Evolutionary conservation across 2,888 invertebrate genomes (phyloP).

Genomic region (Cephus runcator): DNA sequence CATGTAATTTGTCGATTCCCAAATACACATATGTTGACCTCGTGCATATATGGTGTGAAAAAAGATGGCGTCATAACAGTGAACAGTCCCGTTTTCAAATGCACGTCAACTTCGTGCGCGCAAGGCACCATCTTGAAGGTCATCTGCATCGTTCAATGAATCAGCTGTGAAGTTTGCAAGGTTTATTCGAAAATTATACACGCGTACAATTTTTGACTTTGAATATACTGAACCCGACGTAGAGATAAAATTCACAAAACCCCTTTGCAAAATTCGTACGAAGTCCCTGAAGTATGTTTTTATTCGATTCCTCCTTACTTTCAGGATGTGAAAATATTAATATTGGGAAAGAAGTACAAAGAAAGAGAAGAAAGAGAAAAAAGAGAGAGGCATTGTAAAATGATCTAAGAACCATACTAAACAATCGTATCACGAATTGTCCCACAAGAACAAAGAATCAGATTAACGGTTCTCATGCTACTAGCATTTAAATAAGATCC

Average conservation of each 20-base stretch:
- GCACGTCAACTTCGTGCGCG: not conserved
- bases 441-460: not conserved
- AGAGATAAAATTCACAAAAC: not conserved
- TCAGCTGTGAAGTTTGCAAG: not conserved
- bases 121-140: not conserved
- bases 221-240: not conserved
- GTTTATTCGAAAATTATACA: not conserved
- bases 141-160: not conserved
- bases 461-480: not conserved
- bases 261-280: not conserved
- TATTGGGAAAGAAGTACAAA: not conserved
- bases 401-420: not conserved
- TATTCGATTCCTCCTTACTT: not conserved
- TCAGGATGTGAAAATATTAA: not conserved
- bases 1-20: not conserved
- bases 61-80: not conserved
- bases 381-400: not conserved
- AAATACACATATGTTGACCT: not conserved
- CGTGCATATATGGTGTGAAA: not conserved
- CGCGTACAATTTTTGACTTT: not conserved
- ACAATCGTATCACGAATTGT: not conserved
- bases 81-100: not conserved
- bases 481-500: not conserved
- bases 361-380: not conserved
- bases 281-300: not conserved